Evolutionary conservation across 2,113 vertebrate genomes (phyloP), one percentile per base, ranked within the genome.

Genomic region (Delphinus delphis): DNA sequence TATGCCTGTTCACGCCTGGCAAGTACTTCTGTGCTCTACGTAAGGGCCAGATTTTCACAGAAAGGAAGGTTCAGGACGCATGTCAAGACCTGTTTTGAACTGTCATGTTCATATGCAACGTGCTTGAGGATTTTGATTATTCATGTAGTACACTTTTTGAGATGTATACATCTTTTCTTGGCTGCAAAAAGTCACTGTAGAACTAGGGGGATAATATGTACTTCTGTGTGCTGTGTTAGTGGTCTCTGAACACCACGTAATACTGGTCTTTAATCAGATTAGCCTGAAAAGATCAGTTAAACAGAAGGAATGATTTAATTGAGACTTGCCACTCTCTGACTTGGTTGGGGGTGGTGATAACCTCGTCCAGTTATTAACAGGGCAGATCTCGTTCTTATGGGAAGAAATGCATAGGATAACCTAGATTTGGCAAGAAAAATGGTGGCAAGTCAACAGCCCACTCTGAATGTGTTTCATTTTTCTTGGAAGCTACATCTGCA

Each of bases 401-500:
- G 73, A 88, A 88, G 67, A 85, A 71, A 79, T 77, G 76, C 86
- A 86, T 73, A 60, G 84, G 41, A 76, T 73, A 83, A 92, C 88
- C 88, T 84, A 95, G 91, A 95, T 90, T 97, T 94, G 92, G 67
- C 93, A 89, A 88, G 53, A 77, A 91, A 84, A 53, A 68, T 94
- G 93, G 81, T 74, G 60, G 70, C 80, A 53, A 87, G 81, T 93
- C 84, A 86, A 26, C 65, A 92, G 94, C 95, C 85, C 93, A 90
- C 95, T 88, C 60, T 38, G 88, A 95, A 88, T 92, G 94, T 81
- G 79, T 91, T 97, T 97, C 68, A 60, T 77, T 98, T 98, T 94
- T 93, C 93, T 97, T 96, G 96, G 91, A 97, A 93, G 91, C 82
- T 95, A 94, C 82, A 88, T 95, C 96, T 97, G 95, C 95, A 95